These are phyloP conservation scores for Lasioglossum marginatum DNA, from an alignment of 2,888 invertebrate species.

Conservation along the genomic window DNA sequence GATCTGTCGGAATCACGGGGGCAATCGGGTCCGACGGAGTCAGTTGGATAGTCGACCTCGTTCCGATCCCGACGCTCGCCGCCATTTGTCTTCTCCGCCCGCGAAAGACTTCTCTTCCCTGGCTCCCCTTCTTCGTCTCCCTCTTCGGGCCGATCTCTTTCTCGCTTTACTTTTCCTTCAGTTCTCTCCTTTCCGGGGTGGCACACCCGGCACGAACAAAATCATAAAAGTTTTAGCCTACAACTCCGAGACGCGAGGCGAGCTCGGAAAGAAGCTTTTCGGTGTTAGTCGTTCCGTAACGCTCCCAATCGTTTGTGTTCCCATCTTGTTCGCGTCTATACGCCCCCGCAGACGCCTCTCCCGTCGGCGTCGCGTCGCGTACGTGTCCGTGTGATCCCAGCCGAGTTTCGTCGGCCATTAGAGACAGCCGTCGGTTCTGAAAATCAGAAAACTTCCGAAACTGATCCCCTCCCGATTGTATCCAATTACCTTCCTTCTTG, in stretches of 20 bases:
- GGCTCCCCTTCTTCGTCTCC: background rate
- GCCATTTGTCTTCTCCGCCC: constrained; percentile 68
- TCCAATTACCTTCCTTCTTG: constrained; percentile 31
- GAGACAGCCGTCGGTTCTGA: constrained; percentile 70
- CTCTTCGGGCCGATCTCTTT: background rate
- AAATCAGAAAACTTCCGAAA: constrained; percentile 77
- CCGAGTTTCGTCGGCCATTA: constrained; percentile 70
- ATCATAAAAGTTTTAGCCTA: constrained; percentile 78
- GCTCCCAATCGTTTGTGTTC: constrained; percentile 58
- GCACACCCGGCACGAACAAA: constrained; percentile 69
- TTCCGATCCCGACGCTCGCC: constrained; percentile 54
- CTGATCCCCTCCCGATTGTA: constrained; percentile 53
- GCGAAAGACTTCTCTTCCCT: constrained; percentile 54
- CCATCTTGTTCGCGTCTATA: constrained; percentile 53
- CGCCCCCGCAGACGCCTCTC: background rate
- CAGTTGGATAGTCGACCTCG: constrained; percentile 67
- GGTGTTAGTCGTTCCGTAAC: constrained; percentile 65
- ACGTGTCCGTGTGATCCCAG: constrained; percentile 31
- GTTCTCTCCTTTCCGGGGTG: constrained; percentile 16
- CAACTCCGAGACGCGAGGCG: constrained; percentile 59
- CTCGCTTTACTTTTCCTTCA: background rate
- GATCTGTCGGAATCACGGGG: constrained; percentile 66
- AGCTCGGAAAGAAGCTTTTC: constrained; percentile 62
- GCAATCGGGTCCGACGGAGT: constrained; percentile 67
- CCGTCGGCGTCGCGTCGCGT: background rate